These are phyloP conservation scores for Cynopterus brachyotis DNA, from an alignment of 2,113 vertebrate genomes.

Conservation along the genomic window DNA sequence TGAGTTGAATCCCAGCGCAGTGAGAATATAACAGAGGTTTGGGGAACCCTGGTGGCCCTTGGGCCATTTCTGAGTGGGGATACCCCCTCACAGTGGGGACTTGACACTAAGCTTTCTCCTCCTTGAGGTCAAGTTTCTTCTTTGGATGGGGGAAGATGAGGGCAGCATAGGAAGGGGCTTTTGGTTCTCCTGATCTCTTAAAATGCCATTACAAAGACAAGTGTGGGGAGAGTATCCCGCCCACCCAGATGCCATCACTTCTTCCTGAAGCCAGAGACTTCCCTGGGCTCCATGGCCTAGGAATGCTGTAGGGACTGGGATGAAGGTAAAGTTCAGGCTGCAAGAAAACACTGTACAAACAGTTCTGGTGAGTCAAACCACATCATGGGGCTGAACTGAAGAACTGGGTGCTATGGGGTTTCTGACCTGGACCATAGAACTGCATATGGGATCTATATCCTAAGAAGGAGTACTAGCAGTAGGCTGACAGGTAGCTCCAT, in stretches of 20 bases:
- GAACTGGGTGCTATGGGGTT: neutral
- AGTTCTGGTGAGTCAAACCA: neutral
- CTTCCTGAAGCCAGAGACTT: neutral
- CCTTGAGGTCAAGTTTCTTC: neutral
- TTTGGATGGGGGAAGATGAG: neutral
- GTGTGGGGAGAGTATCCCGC: neutral
- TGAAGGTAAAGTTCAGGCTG: neutral
- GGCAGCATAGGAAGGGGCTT: neutral
- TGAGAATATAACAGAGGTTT: neutral
- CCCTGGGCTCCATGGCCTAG: neutral
- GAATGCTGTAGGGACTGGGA: neutral
- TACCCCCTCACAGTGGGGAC: neutral
- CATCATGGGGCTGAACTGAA: neutral
- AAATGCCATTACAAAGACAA: neutral
- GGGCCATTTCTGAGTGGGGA: neutral
- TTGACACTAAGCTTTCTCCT: neutral
- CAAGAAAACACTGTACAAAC: neutral
- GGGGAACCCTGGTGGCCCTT: neutral
- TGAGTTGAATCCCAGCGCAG: neutral
- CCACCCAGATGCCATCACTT: neutral
- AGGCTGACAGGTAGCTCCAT: neutral
- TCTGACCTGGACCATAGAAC: neutral
- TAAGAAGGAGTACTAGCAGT: neutral
- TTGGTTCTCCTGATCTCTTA: neutral
- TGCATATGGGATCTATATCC: neutral